phyloP scores from a whole-genome alignment of 1,140 invertebrate species.

The Camponotus vicinus region DNA sequence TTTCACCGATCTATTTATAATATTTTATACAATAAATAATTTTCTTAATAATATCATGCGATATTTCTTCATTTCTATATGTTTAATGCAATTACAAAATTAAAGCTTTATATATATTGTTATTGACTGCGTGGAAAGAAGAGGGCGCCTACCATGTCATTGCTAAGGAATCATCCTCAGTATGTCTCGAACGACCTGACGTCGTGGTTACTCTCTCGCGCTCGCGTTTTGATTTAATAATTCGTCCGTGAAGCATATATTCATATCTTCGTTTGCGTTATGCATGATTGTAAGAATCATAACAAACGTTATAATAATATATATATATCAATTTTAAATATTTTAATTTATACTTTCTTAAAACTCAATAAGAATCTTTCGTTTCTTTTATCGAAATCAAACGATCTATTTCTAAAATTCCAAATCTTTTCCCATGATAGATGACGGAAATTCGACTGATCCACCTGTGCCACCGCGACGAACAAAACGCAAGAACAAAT shows the following conservation, averaged over 20 bases:
- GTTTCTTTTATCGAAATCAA: slow-evolving; percentile 12
- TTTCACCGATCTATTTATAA: not conserved
- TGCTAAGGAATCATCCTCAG: slow-evolving; percentile 84
- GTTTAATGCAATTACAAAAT: slow-evolving; percentile 43
- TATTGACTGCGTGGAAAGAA: slow-evolving; percentile 74
- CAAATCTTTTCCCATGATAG: not conserved
- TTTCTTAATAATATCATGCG: not conserved
- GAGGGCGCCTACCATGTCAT: slow-evolving; percentile 74
- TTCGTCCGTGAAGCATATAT: not conserved
- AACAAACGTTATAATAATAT: not conserved
- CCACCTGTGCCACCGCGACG: slow-evolving; percentile 84
- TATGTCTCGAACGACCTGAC: slow-evolving; percentile 76
- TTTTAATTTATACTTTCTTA: not conserved
- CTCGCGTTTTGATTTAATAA: slow-evolving; percentile 62
- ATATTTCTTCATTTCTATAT: not conserved
- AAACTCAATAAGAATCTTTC: not conserved
- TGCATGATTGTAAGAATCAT: slow-evolving; percentile 42
- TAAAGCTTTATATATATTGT: slow-evolving; percentile 63
- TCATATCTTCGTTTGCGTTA: not conserved
- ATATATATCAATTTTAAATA: not conserved
- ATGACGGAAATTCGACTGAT: slow-evolving; percentile 63
- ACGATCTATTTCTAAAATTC: slow-evolving; percentile 2
- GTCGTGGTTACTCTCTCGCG: slow-evolving; percentile 73
- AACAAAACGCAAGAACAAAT: slow-evolving; percentile 78
- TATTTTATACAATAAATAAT: not conserved